A percentile compares a stretch with the other conserved stretches of the same genome.
phyloP scores from a whole-genome alignment of 2,797 vertebrate species.

The Lagothrix lagotricha region DNA sequence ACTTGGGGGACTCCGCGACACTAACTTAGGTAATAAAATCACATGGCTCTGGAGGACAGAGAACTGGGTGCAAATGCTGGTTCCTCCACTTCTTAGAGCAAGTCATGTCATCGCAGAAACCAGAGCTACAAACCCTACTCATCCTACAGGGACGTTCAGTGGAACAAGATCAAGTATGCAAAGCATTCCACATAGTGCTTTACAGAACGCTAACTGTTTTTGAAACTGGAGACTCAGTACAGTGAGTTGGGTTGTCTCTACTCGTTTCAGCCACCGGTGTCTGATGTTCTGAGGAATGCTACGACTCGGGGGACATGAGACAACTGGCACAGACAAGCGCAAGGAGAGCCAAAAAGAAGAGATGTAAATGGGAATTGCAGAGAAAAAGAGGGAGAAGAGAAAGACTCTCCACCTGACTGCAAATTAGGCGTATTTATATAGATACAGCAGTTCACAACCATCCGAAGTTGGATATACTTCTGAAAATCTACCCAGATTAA shows the following conservation, averaged over 20 bases:
- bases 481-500: neutral
- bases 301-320: neutral
- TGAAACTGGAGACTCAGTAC: neutral
- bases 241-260: too few relatives aligned
- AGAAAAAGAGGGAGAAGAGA: neutral
- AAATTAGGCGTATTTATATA: neutral
- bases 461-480: neutral
- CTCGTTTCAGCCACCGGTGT: neutral
- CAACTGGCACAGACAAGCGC: neutral
- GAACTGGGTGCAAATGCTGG: neutral
- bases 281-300: neutral
- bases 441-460: neutral
- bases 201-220: fast-evolving
- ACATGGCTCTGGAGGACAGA: neutral
- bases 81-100: neutral
- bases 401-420: neutral
- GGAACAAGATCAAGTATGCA: neutral
- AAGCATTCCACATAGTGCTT: fast-evolving
- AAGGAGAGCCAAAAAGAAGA: neutral
- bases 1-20: fast-evolving
- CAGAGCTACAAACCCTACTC: neutral
- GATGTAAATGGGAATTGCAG: neutral
- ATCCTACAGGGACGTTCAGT: neutral
- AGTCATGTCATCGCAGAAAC: neutral
- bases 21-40: neutral